These are phyloP conservation scores for Malurus alboscapulatus DNA, from an alignment of 2,113 vertebrate species.

Conservation along the genomic window DNA sequence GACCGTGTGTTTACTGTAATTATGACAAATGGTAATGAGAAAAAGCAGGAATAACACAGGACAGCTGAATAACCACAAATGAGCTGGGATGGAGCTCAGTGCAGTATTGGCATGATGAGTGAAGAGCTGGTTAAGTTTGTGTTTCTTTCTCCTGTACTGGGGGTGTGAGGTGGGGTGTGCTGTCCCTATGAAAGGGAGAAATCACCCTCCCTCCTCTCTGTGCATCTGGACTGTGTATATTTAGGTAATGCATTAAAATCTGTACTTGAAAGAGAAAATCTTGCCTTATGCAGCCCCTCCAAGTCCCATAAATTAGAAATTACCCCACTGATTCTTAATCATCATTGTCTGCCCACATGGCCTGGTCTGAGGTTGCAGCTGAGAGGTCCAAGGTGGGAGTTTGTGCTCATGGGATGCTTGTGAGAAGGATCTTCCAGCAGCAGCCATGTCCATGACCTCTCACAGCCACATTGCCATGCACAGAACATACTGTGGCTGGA, in stretches of 20 bases:
- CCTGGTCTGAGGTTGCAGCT: neutral
- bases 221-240: neutral
- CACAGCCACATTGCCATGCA: neutral
- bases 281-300: neutral
- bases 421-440: neutral
- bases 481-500: neutral
- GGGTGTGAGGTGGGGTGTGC: neutral
- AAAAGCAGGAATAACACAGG: neutral
- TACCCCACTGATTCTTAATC: neutral
- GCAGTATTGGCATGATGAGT: neutral
- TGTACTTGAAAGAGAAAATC: neutral
- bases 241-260: neutral
- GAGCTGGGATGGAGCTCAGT: neutral
- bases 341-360: too few species aligned
- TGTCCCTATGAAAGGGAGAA: neutral
- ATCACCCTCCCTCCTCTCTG: neutral
- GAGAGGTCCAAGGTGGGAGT: neutral
- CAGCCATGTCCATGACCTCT: neutral
- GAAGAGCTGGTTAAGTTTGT: neutral
- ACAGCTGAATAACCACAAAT: neutral
- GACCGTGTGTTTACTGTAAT: neutral
- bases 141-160: neutral
- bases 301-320: neutral
- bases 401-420: neutral
- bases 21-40: accelerated